Evolutionary conservation across 2,888 invertebrate genomes (phyloP), one percentile per base, ranked within the genome.

Genomic region (Drosophila emarginata): DNA sequence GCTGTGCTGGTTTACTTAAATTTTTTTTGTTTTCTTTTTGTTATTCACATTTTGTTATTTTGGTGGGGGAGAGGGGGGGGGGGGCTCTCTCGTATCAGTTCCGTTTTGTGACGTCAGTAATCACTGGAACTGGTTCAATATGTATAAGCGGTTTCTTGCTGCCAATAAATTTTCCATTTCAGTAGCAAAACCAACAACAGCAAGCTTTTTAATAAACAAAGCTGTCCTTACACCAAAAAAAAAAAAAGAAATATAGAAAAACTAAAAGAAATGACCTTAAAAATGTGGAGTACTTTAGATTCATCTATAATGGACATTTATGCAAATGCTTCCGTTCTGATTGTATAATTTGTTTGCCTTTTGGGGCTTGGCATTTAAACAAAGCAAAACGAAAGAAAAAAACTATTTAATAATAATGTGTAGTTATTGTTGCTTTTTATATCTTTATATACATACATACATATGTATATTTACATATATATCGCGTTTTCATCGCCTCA

Each of bases 1-100:
- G 82, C 82, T 83, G 82, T 85, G 82, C 82, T 85, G 87, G 82
- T 83, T 83, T 83, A 83, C 82, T 83, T 83, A 56, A 51, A 21
- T 63, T 60, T 57, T 59, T 72, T 60, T 59, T 72, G 59, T 60
- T 36, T 40, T 54, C 12, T 6, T 50, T 32, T 68, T 78, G 75
- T 76, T 58, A 64, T 75, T 51, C 11, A 18, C 23, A 52, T 52
- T 52, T 7, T 7, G n/a, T 37, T 37, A 4, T 37, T 18, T 54
- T 32, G 52, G 9, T 21, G 57, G 67, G 67, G 68, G n/a, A n/a
- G n/a, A n/a, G n/a, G n/a, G n/a, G n/a, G n/a, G n/a, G n/a, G n/a
- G n/a, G n/a, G n/a, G n/a, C n/a, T n/a, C n/a, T n/a, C n/a, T n/a
- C n/a, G n/a, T 72, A 77, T 65, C 76, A 82, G 86, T 80, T 80